A percentile compares a stretch with the other conserved stretches of the same genome.
These are phyloP conservation scores for Trachemys scripta DNA, from an alignment of 2,113 vertebrate genomes.

Conservation along the genomic window DNA sequence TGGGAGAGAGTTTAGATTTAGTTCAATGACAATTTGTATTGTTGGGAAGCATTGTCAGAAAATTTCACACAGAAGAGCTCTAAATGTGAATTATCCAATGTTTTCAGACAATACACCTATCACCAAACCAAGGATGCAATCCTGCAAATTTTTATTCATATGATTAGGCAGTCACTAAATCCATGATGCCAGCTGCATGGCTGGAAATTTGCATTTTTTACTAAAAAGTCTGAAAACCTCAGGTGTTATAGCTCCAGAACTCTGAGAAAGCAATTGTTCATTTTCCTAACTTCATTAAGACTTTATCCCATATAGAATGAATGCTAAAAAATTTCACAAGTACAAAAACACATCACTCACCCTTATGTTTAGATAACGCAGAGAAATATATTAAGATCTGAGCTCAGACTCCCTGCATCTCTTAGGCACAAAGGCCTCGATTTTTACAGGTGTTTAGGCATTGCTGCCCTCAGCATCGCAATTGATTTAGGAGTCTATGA, in stretches of 20 bases:
- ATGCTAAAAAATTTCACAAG: not conserved
- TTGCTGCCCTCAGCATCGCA: not conserved
- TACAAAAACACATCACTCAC: not conserved
- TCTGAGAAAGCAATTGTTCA: conserved; percentile 3
- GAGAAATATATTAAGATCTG: not conserved
- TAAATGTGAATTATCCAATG: conserved; percentile 10
- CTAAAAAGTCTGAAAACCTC: conserved; percentile 49
- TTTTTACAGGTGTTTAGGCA: no score
- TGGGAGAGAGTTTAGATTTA: accelerated
- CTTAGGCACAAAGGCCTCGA: no score
- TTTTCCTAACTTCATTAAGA: not conserved
- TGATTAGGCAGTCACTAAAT: not conserved
- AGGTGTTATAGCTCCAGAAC: conserved; percentile 17
- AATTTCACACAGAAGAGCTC: conserved; percentile 3
- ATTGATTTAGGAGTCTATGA: not conserved
- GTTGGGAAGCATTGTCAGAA: not conserved
- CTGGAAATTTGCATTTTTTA: not conserved
- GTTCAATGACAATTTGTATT: not conserved
- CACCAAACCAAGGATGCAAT: conserved; percentile 19
- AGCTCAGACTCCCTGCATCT: not conserved
- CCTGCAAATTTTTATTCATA: conserved; percentile 57
- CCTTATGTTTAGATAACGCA: accelerated
- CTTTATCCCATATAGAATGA: not conserved
- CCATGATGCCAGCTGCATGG: conserved; percentile 55
- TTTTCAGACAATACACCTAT: not conserved